phyloP scores from a whole-genome alignment of 2,113 vertebrate species.

The Orycteropus afer region DNA sequence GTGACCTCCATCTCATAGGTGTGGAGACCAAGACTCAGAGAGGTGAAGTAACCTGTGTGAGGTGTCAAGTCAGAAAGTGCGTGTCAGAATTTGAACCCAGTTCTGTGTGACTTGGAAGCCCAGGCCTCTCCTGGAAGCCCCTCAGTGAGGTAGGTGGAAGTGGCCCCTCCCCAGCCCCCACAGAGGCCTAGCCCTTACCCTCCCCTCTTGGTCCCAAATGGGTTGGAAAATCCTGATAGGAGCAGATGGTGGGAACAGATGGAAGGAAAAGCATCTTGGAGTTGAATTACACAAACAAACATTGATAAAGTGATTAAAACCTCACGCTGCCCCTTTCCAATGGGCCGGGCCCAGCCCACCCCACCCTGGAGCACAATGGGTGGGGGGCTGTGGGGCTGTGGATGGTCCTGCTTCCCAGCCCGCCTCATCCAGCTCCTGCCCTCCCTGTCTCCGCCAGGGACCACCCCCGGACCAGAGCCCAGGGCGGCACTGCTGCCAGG shows the following conservation, averaged over 20 bases:
- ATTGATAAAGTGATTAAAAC: conserved; percentile 82
- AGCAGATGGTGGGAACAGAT: conserved; percentile 89
- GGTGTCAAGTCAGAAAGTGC: not conserved
- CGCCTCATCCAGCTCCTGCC: conserved; percentile 28
- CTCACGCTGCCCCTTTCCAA: conserved; percentile 37
- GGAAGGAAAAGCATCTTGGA: conserved; percentile 79
- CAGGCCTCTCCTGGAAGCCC: not conserved
- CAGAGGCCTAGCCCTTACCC: conserved; percentile 3
- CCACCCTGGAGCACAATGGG: not conserved
- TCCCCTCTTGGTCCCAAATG: conserved; percentile 47
- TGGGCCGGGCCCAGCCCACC: conserved; percentile 61
- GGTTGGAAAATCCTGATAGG: conserved; percentile 59
- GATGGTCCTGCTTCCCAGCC: not conserved
- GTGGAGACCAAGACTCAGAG: conserved; percentile 40
- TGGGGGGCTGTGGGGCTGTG: not conserved
- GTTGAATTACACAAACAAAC: conserved; percentile 82
- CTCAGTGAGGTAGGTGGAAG: not conserved
- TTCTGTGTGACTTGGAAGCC: not conserved
- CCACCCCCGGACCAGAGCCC: conserved; percentile 78
- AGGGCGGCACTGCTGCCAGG: conserved; percentile 69
- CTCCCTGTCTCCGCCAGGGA: conserved; percentile 45
- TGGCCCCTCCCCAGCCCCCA: not conserved
- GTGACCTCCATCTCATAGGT: conserved; percentile 26
- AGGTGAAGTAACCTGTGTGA: not conserved
- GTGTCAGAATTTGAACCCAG: not conserved